These are phyloP conservation scores for Podarcis lilfordi DNA, from an alignment of 2,797 vertebrate species.

Conservation along the genomic window DNA sequence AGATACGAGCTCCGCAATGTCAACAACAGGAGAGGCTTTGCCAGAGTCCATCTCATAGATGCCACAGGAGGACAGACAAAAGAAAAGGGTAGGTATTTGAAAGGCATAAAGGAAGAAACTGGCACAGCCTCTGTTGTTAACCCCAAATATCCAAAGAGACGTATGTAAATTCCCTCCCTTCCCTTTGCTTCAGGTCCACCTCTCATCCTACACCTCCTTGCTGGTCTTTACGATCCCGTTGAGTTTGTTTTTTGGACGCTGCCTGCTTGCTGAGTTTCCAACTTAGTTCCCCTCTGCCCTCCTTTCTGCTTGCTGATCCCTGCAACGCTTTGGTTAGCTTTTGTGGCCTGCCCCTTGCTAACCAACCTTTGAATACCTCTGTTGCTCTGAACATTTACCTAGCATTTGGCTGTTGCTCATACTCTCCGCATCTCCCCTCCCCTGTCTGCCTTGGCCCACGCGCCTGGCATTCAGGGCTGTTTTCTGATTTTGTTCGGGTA, in stretches of 20 bases:
- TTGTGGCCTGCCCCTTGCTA: background rate
- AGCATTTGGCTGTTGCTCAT: background rate
- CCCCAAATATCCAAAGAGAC: background rate
- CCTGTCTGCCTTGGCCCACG: background rate
- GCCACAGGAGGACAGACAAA: no score
- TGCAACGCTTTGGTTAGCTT: background rate
- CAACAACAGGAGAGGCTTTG: background rate
- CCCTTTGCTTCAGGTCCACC: background rate
- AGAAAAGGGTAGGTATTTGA: background rate
- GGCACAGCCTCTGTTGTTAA: background rate
- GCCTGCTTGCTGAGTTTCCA: background rate
- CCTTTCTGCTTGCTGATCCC: background rate
- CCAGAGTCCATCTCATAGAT: background rate
- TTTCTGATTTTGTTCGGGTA: background rate
- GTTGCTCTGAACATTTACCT: background rate
- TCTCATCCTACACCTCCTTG: background rate
- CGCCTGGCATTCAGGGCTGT: background rate
- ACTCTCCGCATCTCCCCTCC: fast-evolving
- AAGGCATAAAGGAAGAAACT: no score
- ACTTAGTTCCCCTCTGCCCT: background rate
- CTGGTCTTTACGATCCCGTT: background rate
- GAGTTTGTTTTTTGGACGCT: background rate
- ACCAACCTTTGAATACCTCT: background rate
- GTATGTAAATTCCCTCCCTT: background rate
- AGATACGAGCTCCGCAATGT: background rate